Conservation (phyloP, 2,113 vertebrate species). For the Maylandia zebra region DNA sequence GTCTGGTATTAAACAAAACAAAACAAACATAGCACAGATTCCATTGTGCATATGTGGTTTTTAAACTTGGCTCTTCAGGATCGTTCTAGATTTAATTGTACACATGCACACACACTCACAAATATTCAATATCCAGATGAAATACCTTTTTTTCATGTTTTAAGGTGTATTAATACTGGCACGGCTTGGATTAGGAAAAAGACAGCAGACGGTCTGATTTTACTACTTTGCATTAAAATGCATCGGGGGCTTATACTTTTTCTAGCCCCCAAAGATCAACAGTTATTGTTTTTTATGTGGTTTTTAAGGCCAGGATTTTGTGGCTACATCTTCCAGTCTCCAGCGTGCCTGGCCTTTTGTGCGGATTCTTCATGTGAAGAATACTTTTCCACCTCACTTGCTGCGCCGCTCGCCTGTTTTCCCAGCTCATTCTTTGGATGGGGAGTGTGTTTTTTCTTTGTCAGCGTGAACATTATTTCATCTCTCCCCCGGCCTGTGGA, state of each 20-base stretch:
- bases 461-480: slow-evolving; percentile 56
- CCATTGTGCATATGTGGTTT: slow-evolving; percentile 49
- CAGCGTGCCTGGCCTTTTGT: slow-evolving; percentile 24
- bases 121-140: slow-evolving; percentile 51
- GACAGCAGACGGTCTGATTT: slow-evolving; percentile 37
- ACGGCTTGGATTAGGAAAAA: slow-evolving; percentile 26
- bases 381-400: slow-evolving; percentile 49
- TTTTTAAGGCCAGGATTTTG: slow-evolving; percentile 21
- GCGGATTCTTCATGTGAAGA: slow-evolving; percentile 30
- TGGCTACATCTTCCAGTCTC: slow-evolving; percentile 31
- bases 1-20: slow-evolving; percentile 54
- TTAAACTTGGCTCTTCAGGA: slow-evolving; percentile 3
- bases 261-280: slow-evolving; percentile 14
- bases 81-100: slow-evolving; percentile 27
- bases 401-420: slow-evolving; percentile 41
- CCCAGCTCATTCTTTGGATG: slow-evolving; percentile 53
- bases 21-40: slow-evolving; percentile 55
- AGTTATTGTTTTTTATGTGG: slow-evolving; percentile 29
- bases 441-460: slow-evolving; percentile 27
- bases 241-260: background rate
- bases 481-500: slow-evolving; percentile 12
- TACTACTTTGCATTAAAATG: slow-evolving; percentile 33
- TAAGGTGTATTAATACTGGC: slow-evolving; percentile 46
- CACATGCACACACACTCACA: slow-evolving; percentile 9
- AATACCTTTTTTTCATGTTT: slow-evolving; percentile 39